phyloP scores from a whole-genome alignment of 2,113 vertebrate genomes.

The Salvator merianae region DNA sequence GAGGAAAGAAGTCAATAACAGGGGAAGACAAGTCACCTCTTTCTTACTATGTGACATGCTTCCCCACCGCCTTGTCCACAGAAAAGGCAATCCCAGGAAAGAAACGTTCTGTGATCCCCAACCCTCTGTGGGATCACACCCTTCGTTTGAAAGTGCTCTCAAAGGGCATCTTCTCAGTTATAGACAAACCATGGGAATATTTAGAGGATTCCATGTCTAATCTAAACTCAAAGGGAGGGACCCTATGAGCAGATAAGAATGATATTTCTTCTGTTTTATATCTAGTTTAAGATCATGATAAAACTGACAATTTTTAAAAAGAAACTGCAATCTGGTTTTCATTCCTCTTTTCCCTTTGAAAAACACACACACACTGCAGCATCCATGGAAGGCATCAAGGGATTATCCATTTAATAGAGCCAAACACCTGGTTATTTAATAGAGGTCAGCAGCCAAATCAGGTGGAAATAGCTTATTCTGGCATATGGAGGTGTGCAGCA shows the following conservation, averaged over 20 bases:
- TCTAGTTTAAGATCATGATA: background rate
- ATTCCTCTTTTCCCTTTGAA: background rate
- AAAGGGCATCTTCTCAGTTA: too few relatives aligned
- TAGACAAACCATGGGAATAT: too few relatives aligned
- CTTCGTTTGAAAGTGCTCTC: too few relatives aligned
- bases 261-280: background rate
- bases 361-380: conserved; percentile 4
- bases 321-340: background rate
- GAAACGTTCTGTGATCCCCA: too few relatives aligned
- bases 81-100: too few relatives aligned
- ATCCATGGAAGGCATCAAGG: conserved; percentile 33
- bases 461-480: conserved; percentile 43
- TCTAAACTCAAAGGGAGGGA: background rate
- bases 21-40: too few relatives aligned
- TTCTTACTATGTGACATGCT: too few relatives aligned
- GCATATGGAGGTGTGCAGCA: conserved; percentile 31
- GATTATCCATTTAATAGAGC: conserved; percentile 53
- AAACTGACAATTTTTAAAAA: too few relatives aligned
- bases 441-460: conserved; percentile 59
- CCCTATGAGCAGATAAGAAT: background rate
- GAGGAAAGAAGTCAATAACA: too few relatives aligned
- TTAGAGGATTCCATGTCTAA: background rate
- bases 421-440: conserved; percentile 58
- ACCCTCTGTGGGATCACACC: too few relatives aligned
- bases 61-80: too few relatives aligned